Conservation (phyloP, 2,888 invertebrate species). For the Bruchidius siliquastri region DNA sequence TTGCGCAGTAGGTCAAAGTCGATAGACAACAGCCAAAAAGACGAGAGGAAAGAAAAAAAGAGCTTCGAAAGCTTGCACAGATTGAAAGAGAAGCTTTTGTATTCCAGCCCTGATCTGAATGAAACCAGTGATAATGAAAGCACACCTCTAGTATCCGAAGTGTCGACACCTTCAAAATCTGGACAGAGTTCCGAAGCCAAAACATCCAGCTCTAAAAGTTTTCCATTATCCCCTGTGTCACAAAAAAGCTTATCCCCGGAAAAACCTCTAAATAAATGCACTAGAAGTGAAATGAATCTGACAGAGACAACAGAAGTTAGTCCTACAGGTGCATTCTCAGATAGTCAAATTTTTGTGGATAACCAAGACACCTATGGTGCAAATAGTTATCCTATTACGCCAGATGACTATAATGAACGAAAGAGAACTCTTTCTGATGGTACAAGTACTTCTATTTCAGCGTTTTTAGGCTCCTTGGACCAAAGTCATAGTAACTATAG, state of each 20-base stretch:
- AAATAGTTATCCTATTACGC: constrained; percentile 14
- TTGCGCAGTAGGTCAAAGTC: constrained; percentile 38
- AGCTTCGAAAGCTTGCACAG: constrained; percentile 39
- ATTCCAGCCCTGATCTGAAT: constrained; percentile 41
- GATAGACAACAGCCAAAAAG: constrained; percentile 34
- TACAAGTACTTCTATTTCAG: constrained; percentile 29
- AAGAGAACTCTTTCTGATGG: constrained; percentile 36
- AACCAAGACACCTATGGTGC: constrained; percentile 11
- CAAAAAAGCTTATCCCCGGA: constrained; percentile 31
- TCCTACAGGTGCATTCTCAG: constrained; percentile 20
- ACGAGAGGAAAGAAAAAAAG: constrained; percentile 27
- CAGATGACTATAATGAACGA: constrained; percentile 19
- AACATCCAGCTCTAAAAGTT: constrained; percentile 34
- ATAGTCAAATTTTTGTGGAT: constrained; percentile 16
- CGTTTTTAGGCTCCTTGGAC: constrained; percentile 26
- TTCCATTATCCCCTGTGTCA: constrained; percentile 31
- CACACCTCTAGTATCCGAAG: constrained; percentile 59
- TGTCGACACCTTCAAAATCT: constrained; percentile 37
- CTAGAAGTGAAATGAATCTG: constrained; percentile 34
- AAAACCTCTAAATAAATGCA: constrained; percentile 20
- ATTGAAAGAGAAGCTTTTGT: constrained; percentile 42
- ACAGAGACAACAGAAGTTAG: constrained; percentile 29
- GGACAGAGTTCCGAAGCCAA: constrained; percentile 33
- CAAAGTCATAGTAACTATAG: constrained; percentile 33
- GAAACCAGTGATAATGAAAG: constrained; percentile 60